Evolutionary conservation across 2,797 vertebrate genomes (phyloP).

Genomic region (Coregonus suidteri): DNA sequence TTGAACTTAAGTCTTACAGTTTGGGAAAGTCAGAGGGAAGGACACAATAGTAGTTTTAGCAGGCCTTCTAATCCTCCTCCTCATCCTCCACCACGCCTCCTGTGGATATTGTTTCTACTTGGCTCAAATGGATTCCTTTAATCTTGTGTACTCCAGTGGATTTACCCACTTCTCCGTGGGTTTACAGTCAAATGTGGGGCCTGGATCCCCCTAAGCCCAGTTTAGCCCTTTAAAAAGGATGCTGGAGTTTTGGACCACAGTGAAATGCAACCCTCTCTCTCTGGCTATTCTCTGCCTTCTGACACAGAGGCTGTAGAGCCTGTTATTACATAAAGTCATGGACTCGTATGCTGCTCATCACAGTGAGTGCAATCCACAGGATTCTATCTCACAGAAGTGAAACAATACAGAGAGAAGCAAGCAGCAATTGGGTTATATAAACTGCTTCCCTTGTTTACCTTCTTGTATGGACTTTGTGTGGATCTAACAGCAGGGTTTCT

Average conservation of each 20-base stretch:
- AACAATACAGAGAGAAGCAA: too few species aligned
- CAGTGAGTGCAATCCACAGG: too few species aligned
- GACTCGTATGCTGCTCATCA: too few species aligned
- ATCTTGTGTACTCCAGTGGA: conserved; percentile 33
- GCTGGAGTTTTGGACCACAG: conserved; percentile 18
- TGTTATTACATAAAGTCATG: too few species aligned
- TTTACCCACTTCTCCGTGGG: conserved; percentile 33
- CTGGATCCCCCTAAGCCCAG: conserved; percentile 32
- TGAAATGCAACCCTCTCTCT: not conserved
- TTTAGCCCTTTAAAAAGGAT: conserved; percentile 37
- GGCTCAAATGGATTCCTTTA: conserved; percentile 3
- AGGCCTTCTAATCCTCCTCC: conserved; percentile 1
- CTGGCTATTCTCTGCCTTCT: too few species aligned
- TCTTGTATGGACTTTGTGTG: not conserved
- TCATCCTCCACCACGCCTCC: conserved; percentile 4
- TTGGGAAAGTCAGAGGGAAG: not conserved
- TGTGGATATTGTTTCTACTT: conserved; percentile 6
- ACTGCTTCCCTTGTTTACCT: not conserved
- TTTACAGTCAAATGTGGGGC: conserved; percentile 33
- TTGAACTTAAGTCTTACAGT: not conserved
- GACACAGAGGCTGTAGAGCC: too few species aligned
- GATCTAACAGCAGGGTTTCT: not conserved
- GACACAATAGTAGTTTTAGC: not conserved
- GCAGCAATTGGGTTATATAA: not conserved
- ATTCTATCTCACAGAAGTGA: too few species aligned